A percentile compares a stretch with the other conserved stretches of the same genome.
phyloP scores from a whole-genome alignment of 2,888 invertebrate genomes.

The Cephus sareptanus region DNA sequence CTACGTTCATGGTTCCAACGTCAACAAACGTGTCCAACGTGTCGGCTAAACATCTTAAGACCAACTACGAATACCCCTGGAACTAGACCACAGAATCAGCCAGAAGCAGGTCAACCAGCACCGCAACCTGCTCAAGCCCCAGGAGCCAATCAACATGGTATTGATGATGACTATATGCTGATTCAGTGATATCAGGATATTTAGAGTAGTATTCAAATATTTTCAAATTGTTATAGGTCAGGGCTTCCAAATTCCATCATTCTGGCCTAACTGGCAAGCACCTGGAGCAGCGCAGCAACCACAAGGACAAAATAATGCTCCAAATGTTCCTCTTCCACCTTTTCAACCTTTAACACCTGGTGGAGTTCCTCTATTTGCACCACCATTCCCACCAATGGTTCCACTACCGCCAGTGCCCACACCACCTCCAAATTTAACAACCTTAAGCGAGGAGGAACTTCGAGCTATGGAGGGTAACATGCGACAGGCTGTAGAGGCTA shows the following conservation, averaged over 20 bases:
- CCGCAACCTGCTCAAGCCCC: constrained; percentile 47
- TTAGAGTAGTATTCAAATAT: neutral
- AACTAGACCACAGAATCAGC: constrained; percentile 59
- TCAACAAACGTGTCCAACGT: constrained; percentile 99
- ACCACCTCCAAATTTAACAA: constrained; percentile 80
- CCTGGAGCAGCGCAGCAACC: constrained; percentile 20
- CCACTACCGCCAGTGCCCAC: constrained; percentile 79
- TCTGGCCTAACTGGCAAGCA: constrained; percentile 52
- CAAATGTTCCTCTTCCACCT: constrained; percentile 37
- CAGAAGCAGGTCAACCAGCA: constrained; percentile 47
- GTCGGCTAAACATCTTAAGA: constrained; percentile 86
- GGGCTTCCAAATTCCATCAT: constrained; percentile 46
- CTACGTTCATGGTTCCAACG: constrained; percentile 99
- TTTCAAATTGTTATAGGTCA: constrained; percentile 33
- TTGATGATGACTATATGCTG: neutral
- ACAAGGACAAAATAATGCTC: constrained; percentile 32
- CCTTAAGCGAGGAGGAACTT: constrained; percentile 85
- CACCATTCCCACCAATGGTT: constrained; percentile 71
- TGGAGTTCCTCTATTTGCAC: constrained; percentile 65
- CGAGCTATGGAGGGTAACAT: constrained; percentile 89
- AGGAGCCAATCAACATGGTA: constrained; percentile 47
- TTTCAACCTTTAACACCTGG: constrained; percentile 49
- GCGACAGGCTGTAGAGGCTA: constrained; percentile 88
- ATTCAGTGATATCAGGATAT: neutral
- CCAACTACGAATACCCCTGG: constrained; percentile 49